These are phyloP conservation scores for Arctocebus calabarensis DNA, from an alignment of 2,797 vertebrate species.

Conservation along the genomic window DNA sequence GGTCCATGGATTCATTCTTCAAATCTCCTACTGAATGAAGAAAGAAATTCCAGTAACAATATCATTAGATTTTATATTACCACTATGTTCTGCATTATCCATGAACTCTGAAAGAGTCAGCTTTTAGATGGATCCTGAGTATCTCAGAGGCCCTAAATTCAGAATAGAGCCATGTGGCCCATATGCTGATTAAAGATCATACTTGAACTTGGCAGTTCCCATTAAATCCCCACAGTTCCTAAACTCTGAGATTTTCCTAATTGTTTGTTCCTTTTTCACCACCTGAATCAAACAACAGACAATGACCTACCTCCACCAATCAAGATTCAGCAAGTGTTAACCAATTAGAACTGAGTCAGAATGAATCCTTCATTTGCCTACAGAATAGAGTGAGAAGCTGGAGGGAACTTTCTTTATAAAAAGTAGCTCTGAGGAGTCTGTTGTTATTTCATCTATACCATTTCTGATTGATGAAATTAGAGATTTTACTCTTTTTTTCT, in stretches of 20 bases:
- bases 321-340: background rate
- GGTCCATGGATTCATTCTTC: no score
- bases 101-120: background rate
- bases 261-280: background rate
- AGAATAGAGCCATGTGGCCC: background rate
- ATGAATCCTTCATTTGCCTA: background rate
- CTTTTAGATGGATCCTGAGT: background rate
- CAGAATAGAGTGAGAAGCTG: background rate
- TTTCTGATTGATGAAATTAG: no score
- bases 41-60: no score
- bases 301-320: background rate
- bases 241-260: background rate
- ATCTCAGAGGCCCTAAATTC: background rate
- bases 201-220: background rate
- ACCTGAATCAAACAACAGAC: background rate
- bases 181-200: background rate
- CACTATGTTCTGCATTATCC: background rate
- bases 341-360: background rate
- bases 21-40: no score
- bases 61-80: rapidly evolving
- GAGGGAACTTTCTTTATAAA: background rate
- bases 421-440: no score
- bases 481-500: no score
- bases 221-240: background rate
- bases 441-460: no score